Evolutionary conservation across 2,797 vertebrate species (phyloP).

Genomic region (Natrix natrix): DNA sequence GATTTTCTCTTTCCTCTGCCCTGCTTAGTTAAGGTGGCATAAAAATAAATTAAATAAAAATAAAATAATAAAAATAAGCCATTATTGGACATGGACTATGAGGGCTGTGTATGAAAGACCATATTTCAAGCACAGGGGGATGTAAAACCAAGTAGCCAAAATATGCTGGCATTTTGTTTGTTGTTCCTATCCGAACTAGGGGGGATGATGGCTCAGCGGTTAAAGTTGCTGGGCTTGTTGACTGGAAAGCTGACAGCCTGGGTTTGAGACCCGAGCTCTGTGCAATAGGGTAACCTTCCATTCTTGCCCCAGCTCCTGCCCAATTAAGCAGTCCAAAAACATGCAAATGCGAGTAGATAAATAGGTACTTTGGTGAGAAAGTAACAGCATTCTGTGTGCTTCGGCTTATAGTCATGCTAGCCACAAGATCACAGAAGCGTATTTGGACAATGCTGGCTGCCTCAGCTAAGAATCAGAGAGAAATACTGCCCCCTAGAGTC

Average conservation of each 20-base stretch:
- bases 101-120: background rate
- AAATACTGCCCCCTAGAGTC: background rate
- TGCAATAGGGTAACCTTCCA: background rate
- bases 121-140: background rate
- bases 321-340: background rate
- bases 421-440: background rate
- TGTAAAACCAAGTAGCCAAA: background rate
- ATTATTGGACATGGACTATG: background rate
- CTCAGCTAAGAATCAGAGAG: background rate
- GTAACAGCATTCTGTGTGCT: background rate
- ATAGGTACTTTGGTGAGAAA: background rate
- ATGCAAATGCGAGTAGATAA: background rate
- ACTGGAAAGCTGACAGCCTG: background rate
- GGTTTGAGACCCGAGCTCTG: background rate
- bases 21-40: background rate
- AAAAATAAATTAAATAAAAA: background rate
- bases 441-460: background rate
- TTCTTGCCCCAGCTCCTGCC: background rate
- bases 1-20: background rate
- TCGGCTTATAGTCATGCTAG: background rate
- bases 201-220: background rate
- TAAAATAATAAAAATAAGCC: background rate
- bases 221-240: background rate
- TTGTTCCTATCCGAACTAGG: background rate
- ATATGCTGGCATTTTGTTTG: background rate